phyloP scores from a whole-genome alignment of 2,888 invertebrate genomes.

The Nysson spinosus region DNA sequence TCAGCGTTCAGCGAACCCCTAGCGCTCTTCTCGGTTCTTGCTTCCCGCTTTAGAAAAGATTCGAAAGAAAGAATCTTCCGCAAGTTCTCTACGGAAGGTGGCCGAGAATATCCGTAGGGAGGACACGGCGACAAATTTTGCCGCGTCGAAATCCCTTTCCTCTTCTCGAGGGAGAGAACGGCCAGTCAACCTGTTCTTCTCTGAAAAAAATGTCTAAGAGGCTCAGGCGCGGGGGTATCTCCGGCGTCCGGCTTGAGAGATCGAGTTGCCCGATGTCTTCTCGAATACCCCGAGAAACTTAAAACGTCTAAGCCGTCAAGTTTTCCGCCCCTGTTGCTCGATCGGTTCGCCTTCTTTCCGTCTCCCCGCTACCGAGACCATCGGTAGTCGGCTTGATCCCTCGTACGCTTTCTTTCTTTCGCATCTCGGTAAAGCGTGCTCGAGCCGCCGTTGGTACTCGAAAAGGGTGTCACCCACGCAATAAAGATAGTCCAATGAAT shows the following conservation, averaged over 20 bases:
- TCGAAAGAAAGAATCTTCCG: too few relatives aligned
- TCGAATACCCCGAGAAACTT: constrained; percentile 74
- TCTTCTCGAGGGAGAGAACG: constrained; percentile 17
- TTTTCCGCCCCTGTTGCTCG: constrained; percentile 68
- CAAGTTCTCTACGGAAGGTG: background rate
- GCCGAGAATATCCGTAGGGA: background rate
- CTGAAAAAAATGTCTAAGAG: constrained; percentile 70
- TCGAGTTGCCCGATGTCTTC: constrained; percentile 74
- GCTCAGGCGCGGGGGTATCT: constrained; percentile 75
- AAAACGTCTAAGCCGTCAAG: constrained; percentile 75
- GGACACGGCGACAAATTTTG: constrained; percentile 38
- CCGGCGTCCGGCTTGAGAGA: constrained; percentile 75
- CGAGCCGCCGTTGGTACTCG: background rate
- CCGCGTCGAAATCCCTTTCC: constrained; percentile 9
- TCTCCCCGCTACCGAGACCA: too few relatives aligned
- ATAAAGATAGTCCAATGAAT: too few relatives aligned
- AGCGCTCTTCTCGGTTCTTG: background rate
- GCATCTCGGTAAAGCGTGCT: background rate
- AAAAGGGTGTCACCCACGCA: too few relatives aligned
- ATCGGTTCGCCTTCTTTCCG: constrained; percentile 27
- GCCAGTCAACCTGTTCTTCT: constrained; percentile 62
- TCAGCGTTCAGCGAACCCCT: background rate
- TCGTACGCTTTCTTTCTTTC: background rate
- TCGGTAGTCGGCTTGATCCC: background rate
- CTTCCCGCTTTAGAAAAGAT: background rate